Base-by-base conservation (phyloP, 2,888 invertebrate species). In the Acrobasis repandana region DNA sequence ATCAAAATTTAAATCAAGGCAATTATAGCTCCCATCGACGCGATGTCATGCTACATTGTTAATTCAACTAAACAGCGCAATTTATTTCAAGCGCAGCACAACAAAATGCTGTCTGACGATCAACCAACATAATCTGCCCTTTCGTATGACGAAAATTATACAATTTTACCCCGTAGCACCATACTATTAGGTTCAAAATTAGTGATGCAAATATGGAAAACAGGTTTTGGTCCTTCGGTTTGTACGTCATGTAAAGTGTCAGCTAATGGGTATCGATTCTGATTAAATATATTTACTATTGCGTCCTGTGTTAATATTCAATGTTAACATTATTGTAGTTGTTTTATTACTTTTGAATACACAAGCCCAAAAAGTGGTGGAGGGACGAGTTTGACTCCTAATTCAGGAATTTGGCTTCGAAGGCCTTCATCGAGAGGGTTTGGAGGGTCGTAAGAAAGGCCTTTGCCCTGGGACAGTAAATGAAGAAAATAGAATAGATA, bases 11-110 rank as follows among this genome's bases (percentile, higher is more conserved):
- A 48, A 48, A 36, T 15, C 11, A 47, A 57, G 33, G n/a, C 14
- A 46, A 46, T 33, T 57, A 16, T 16, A 33, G 11, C 52, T 15
- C 2, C 36, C 9, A 36, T 54, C 18, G 52, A 52, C 36, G 51
- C 28, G 52, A 28, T 28, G 56, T 56, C 46, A 16, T 20, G 56
- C 43, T 51, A 57, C 62, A 67, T 68, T 70, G 48, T 65, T 63
- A 56, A 71, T 15, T 68, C 69, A 67, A 65, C 68, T 70, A 71
- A 73, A 75, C 77, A 73, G 68, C 73, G 73, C 69, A 75, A 74
- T 74, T 74, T 75, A 71, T 72, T 67, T 54, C 34, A 62, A 67
- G 64, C 69, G 66, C 66, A 67, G 70, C 69, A 74, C 70, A 68
- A 68, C 70, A 64, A 67, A 74, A 72, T 67, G 65, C 62, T 59